Evolutionary conservation across 2,113 vertebrate species (phyloP).

Genomic region (Stegastes partitus): DNA sequence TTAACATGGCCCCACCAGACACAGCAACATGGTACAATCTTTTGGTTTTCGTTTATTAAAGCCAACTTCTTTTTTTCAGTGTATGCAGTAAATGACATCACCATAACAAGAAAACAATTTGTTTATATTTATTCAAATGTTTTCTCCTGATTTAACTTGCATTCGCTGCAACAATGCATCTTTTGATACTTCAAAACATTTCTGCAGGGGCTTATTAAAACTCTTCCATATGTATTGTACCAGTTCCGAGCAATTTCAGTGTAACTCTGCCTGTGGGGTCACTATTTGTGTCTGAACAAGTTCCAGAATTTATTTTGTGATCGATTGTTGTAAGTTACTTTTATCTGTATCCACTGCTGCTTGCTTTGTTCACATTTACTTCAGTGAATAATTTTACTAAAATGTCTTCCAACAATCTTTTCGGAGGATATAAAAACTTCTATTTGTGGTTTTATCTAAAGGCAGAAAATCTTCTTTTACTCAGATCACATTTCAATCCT

Average conservation of each 20-base stretch:
- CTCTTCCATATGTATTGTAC: conserved; percentile 28
- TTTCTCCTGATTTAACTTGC: background rate
- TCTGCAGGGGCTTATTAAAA: conserved; percentile 30
- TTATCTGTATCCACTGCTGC: too few relatives aligned
- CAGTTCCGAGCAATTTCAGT: conserved; percentile 11
- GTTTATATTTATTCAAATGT: conserved; percentile 41
- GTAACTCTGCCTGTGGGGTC: too few relatives aligned
- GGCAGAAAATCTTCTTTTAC: too few relatives aligned
- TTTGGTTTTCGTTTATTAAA: conserved; percentile 3
- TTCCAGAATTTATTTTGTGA: too few relatives aligned
- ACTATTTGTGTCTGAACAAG: too few relatives aligned
- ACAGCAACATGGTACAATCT: conserved; percentile 1
- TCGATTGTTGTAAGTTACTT: too few relatives aligned
- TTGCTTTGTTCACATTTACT: too few relatives aligned
- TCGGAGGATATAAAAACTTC: too few relatives aligned
- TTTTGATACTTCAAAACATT: conserved; percentile 21
- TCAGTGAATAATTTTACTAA: too few relatives aligned
- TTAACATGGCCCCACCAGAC: background rate
- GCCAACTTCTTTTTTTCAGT: background rate
- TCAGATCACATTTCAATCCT: too few relatives aligned
- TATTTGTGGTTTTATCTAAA: too few relatives aligned
- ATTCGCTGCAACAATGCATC: conserved; percentile 17
- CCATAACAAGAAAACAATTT: conserved; percentile 17
- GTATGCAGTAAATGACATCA: conserved; percentile 7
- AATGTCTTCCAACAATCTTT: too few relatives aligned